Evolutionary conservation across 2,113 vertebrate species (phyloP).

Genomic region (Nerophis lumbriciformis): DNA sequence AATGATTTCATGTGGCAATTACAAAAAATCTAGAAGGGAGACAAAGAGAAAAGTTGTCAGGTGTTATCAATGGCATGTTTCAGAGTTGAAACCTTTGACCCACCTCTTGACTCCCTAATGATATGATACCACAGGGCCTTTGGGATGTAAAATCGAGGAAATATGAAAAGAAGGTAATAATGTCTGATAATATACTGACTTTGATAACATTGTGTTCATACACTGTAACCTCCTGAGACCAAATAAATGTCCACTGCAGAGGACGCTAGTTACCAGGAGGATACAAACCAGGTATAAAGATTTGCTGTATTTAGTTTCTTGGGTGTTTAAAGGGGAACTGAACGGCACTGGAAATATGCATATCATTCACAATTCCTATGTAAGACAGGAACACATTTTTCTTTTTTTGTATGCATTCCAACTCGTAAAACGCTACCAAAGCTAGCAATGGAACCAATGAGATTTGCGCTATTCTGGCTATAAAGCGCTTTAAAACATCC

Average conservation of each 20-base stretch:
- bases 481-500: too few relatives aligned
- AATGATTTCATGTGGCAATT: not conserved
- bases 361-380: too few relatives aligned
- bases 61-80: constrained; percentile 74
- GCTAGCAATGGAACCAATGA: too few relatives aligned
- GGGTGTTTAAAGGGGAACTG: not conserved
- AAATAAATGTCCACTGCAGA: too few relatives aligned
- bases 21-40: constrained; percentile 13
- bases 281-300: not conserved
- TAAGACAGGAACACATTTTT: not conserved
- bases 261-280: too few relatives aligned
- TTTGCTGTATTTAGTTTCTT: constrained; percentile 5
- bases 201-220: constrained; percentile 26
- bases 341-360: too few relatives aligned
- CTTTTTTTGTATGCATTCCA: too few relatives aligned
- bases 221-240: not conserved
- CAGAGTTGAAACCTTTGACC: constrained; percentile 72
- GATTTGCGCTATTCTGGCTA: too few relatives aligned
- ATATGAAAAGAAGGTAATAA: constrained; percentile 54
- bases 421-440: too few relatives aligned
- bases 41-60: constrained; percentile 58
- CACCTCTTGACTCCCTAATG: constrained; percentile 62
- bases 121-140: constrained; percentile 76
- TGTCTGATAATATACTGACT: constrained; percentile 26
- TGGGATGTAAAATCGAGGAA: constrained; percentile 56